A percentile compares a stretch with the other conserved stretches of the same genome.
Conservation (phyloP, 2,797 vertebrate genomes). For the Brachymystax lenok region DNA sequence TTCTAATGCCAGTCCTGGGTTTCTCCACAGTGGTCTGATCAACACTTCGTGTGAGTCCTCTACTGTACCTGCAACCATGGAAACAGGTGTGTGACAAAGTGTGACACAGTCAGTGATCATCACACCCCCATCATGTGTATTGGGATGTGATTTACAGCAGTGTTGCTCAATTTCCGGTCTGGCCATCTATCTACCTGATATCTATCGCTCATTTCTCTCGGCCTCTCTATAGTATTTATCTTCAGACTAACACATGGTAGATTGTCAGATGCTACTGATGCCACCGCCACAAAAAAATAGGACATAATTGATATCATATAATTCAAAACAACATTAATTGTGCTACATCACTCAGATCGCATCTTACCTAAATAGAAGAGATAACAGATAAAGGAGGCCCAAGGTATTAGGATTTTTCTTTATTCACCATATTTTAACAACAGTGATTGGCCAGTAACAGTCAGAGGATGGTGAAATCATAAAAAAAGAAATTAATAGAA, state of each 20-base stretch:
- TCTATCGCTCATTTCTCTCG: too few relatives aligned
- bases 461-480: not conserved
- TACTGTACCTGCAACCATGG: not conserved
- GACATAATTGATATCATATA: not conserved
- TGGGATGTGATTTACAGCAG: not conserved
- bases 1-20: not conserved
- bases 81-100: not conserved
- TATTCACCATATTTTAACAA: conserved; percentile 37
- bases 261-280: too few relatives aligned
- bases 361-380: conserved; percentile 5
- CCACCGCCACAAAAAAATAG: too few relatives aligned
- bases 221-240: too few relatives aligned
- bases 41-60: not conserved
- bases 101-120: not conserved
- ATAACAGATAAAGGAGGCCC: conserved; percentile 15
- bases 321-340: not conserved
- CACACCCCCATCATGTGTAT: not conserved
- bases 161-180: not conserved
- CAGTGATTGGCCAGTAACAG: conserved; percentile 4
- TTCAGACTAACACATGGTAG: too few relatives aligned
- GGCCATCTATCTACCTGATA: not conserved
- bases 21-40: not conserved
- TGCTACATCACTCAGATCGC: not conserved
- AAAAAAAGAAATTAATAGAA: not conserved
- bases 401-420: conserved; percentile 22